Base-by-base conservation (phyloP, 2,888 invertebrate species). In the Cremastinae sp. region DNA sequence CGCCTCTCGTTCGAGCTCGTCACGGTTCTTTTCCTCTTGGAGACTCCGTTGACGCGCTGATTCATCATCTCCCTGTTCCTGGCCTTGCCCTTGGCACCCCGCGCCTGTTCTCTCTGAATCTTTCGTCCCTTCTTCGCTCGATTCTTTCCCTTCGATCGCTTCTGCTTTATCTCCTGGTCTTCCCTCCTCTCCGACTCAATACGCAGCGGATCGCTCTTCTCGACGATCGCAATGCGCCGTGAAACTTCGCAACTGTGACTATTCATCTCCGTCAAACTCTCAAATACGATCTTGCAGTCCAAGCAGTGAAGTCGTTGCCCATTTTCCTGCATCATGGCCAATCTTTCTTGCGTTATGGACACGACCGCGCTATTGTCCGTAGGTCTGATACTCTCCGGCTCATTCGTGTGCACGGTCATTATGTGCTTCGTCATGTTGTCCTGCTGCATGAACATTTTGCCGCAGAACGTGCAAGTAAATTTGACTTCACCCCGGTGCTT, bases 381-480 rank as follows among this genome's bases (percentile, higher is more conserved):
- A 18, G n/a, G 56, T 56, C n/a, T n/a, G n/a, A n/a, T n/a, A n/a
- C n/a, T n/a, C n/a, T n/a, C n/a, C n/a, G n/a, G n/a, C n/a, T 43
- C 74, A 49, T 61, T 70, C 2, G 81, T 79, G 61, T 88, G 89
- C 43, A 83, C 81, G 14, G 66, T 79, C 5, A 76, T 69, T 9
- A 84, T 62, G 36, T 89, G 89, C 20, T 83, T 85, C 34, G 83
- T 87, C 82, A 87, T 79, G 8, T 86, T 84, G 34, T 84, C 82
- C 18, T 82, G 80, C 69, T 85, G 85, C n/a, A 75, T 80, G 54
- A 87, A 88, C 1, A 84, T 79, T 49, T 84, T 80, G 9, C 85
- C 82, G 54, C 89, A 89, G 20, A 83, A 69, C 56, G 79, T 81
- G 58, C 89, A 89, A 1, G 83, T 82, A 18, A 85, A 85, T 0